Percentiles rank a stretch among this genome's conserved stretches.
Evolutionary conservation across 1,140 invertebrate species (phyloP).

Genomic region (Drosophila subobscura): DNA sequence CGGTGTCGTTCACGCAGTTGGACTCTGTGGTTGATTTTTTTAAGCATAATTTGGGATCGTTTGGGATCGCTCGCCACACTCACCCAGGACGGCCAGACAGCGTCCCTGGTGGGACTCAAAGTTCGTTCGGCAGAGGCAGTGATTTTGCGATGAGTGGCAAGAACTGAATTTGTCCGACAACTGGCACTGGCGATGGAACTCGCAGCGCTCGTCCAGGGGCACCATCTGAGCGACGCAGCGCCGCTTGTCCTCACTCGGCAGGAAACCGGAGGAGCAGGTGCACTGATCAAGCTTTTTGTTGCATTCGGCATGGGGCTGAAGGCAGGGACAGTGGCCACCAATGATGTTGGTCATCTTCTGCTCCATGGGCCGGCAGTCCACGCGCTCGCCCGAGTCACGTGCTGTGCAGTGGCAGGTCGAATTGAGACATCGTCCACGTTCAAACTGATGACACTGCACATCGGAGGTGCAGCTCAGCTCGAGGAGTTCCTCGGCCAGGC

Average conservation of each 20-base stretch:
- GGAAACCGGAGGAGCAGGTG: slow-evolving; percentile 39
- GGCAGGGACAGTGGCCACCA: slow-evolving; percentile 70
- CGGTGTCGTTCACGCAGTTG: slow-evolving; percentile 21
- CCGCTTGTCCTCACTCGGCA: slow-evolving; percentile 63
- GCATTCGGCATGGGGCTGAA: slow-evolving; percentile 48
- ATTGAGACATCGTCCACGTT: slow-evolving; percentile 30
- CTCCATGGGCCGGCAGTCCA: slow-evolving; percentile 44
- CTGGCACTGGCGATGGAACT: slow-evolving; percentile 59
- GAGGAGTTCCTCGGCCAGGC: slow-evolving; percentile 32
- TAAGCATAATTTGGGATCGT: not conserved
- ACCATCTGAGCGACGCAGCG: slow-evolving; percentile 58
- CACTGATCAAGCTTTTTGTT: slow-evolving; percentile 46
- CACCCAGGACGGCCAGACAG: slow-evolving; percentile 58
- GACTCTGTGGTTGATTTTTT: slow-evolving; percentile 22
- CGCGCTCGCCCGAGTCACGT: slow-evolving; percentile 3
- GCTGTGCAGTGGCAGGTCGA: slow-evolving; percentile 36
- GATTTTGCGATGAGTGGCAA: slow-evolving; percentile 31
- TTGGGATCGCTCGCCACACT: slow-evolving; percentile 3
- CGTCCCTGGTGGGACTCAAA: slow-evolving; percentile 51
- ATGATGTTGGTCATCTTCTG: slow-evolving; percentile 67
- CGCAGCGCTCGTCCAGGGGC: slow-evolving; percentile 43
- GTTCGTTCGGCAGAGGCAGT: slow-evolving; percentile 50
- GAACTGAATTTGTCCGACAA: slow-evolving; percentile 42
- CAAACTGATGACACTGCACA: slow-evolving; percentile 36
- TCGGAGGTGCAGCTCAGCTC: slow-evolving; percentile 53